Conservation (phyloP, 2,888 invertebrate genomes). For the Drosophila algonquin region DNA sequence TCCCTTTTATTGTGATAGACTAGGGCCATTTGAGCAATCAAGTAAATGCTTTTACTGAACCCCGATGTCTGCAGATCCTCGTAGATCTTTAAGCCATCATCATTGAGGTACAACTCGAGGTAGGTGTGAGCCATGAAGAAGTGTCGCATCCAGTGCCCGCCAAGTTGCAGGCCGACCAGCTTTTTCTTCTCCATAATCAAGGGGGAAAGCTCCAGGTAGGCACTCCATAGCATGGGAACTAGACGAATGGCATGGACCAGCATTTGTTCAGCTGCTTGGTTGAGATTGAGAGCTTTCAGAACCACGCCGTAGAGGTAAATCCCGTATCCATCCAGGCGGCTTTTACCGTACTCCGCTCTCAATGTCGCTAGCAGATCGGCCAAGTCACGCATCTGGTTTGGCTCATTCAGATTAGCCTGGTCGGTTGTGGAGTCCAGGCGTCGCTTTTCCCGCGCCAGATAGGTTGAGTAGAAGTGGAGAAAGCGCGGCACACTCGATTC, state of each 20-base stretch:
- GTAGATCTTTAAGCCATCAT: slow-evolving; percentile 94
- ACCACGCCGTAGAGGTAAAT: slow-evolving; percentile 96
- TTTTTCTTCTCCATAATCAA: slow-evolving; percentile 93
- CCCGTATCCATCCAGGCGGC: slow-evolving; percentile 93
- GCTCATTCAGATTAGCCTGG: slow-evolving; percentile 83
- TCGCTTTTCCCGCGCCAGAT: slow-evolving; percentile 95
- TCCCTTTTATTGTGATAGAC: slow-evolving; percentile 97
- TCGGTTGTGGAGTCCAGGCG: slow-evolving; percentile 93
- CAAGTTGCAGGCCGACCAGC: slow-evolving; percentile 87
- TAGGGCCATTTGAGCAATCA: slow-evolving; percentile 95
- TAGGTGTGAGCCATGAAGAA: slow-evolving; percentile 96
- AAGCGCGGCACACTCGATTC: slow-evolving; percentile 90
- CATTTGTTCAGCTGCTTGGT: slow-evolving; percentile 90
- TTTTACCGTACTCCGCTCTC: slow-evolving; percentile 86
- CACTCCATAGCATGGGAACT: slow-evolving; percentile 96
- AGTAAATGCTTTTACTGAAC: slow-evolving; percentile 93
- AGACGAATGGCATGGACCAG: slow-evolving; percentile 91
- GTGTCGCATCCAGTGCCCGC: slow-evolving; percentile 97
- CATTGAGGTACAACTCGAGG: slow-evolving; percentile 94
- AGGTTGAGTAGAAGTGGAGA: slow-evolving; percentile 93
- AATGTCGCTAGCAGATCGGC: slow-evolving; percentile 86
- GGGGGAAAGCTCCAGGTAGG: slow-evolving; percentile 96
- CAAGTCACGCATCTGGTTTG: slow-evolving; percentile 84
- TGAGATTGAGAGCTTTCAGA: slow-evolving; percentile 92
- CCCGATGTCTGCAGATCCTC: slow-evolving; percentile 90